phyloP scores from a whole-genome alignment of 2,113 vertebrate genomes.

The Suncus etruscus region DNA sequence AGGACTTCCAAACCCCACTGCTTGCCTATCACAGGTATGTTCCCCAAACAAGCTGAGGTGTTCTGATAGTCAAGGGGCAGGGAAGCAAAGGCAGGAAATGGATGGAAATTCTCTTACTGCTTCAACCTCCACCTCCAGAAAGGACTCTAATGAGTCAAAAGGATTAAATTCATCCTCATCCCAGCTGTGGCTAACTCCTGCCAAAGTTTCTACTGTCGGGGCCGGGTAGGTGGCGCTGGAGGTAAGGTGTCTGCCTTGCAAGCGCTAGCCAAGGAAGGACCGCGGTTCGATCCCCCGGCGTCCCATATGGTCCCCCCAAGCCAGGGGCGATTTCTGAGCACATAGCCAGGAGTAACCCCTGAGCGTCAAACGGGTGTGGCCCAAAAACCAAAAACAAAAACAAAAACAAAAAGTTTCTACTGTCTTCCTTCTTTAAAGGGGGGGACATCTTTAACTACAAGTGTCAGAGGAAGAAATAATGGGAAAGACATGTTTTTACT shows the following conservation, averaged over 20 bases:
- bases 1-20: not conserved
- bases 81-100: not conserved
- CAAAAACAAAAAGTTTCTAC: not conserved
- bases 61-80: not conserved
- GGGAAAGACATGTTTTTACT: not conserved
- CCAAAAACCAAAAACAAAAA: no score
- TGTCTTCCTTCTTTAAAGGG: no score
- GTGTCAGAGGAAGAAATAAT: slow-evolving; percentile 9
- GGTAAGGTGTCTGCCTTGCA: no score
- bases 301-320: no score
- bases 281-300: no score
- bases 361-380: no score
- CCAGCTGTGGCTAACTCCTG: not conserved
- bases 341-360: no score
- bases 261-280: no score
- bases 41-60: not conserved
- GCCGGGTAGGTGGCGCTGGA: no score
- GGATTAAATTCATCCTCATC: not conserved
- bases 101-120: not conserved
- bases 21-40: not conserved
- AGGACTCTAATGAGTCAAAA: slow-evolving; percentile 5
- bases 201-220: not conserved
- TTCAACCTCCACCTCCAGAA: not conserved
- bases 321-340: no score
- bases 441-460: not conserved